Conservation (phyloP, 2,797 vertebrate species). For the Tapera naevia region DNA sequence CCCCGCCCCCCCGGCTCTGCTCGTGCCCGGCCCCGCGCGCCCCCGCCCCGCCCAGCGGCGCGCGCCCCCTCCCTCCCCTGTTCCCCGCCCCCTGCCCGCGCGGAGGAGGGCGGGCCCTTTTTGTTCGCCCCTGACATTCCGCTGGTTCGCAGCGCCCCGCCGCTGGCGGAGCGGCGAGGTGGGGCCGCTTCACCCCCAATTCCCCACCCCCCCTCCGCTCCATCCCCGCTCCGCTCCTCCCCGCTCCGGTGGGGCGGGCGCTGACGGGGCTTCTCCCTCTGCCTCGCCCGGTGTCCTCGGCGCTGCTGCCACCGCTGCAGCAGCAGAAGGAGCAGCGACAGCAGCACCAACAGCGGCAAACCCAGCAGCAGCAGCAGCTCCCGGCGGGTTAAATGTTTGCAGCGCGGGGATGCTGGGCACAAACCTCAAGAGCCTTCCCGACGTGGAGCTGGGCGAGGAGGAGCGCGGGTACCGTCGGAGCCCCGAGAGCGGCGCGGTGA, state of each 20-base stretch:
- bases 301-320: background rate
- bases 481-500: conserved; percentile 71
- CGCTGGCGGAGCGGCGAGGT: background rate
- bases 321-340: conserved; percentile 85
- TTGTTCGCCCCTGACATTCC: conserved; percentile 35
- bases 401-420: conserved; percentile 87
- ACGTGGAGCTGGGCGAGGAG: conserved; percentile 82
- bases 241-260: background rate
- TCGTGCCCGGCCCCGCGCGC: background rate
- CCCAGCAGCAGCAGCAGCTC: conserved; percentile 84
- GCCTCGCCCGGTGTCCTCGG: conserved; percentile 45
- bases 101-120: conserved; percentile 7
- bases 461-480: conserved; percentile 69
- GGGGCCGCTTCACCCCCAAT: background rate
- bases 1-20: background rate
- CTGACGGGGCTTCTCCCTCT: background rate
- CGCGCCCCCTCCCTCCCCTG: background rate
- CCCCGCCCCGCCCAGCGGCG: background rate
- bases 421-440: conserved; percentile 83
- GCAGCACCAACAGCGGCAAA: too few relatives aligned
- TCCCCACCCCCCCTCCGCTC: background rate
- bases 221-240: background rate
- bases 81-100: background rate
- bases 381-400: conserved; percentile 86
- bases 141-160: background rate